Conservation (phyloP, 30 jellyfish, hydroid and myxozoan genomes). For the Mastigias papua region DNA sequence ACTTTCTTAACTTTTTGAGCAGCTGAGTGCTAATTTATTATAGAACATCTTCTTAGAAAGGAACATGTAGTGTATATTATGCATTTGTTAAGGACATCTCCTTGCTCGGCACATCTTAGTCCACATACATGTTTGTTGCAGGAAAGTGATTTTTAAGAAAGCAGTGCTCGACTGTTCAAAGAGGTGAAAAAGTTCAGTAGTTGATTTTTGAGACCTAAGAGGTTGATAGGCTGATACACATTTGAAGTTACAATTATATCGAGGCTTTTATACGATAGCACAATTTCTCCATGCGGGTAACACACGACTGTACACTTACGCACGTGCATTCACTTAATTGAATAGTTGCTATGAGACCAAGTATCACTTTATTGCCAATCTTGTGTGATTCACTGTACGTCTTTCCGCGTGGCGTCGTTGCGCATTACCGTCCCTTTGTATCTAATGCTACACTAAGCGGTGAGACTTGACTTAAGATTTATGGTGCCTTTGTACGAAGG, state of each 20-base stretch:
- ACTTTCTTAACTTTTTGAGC: too few species aligned
- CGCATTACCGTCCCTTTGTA: constrained; percentile 8
- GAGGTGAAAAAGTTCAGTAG: too few species aligned
- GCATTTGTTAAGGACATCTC: too few species aligned
- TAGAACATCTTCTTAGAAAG: too few species aligned
- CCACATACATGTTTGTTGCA: too few species aligned
- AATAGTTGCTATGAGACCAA: not conserved
- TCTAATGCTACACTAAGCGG: constrained; percentile 33
- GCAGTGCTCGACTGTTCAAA: too few species aligned
- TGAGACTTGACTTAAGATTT: not conserved
- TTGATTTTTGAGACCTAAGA: too few species aligned
- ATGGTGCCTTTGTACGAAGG: not conserved
- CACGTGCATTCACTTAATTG: not conserved
- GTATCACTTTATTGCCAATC: constrained; percentile 13
- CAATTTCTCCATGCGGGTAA: not conserved
- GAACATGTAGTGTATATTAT: too few species aligned
- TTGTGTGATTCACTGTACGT: not conserved
- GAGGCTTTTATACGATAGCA: not conserved
- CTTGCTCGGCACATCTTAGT: too few species aligned
- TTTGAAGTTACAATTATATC: not conserved
- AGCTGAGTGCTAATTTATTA: too few species aligned
- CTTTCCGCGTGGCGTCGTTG: constrained; percentile 41
- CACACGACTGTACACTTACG: not conserved
- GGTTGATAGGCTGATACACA: too few species aligned
- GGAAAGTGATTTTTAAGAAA: too few species aligned